phyloP scores from a whole-genome alignment of 1,140 invertebrate species.

The Elysia chlorotica region DNA sequence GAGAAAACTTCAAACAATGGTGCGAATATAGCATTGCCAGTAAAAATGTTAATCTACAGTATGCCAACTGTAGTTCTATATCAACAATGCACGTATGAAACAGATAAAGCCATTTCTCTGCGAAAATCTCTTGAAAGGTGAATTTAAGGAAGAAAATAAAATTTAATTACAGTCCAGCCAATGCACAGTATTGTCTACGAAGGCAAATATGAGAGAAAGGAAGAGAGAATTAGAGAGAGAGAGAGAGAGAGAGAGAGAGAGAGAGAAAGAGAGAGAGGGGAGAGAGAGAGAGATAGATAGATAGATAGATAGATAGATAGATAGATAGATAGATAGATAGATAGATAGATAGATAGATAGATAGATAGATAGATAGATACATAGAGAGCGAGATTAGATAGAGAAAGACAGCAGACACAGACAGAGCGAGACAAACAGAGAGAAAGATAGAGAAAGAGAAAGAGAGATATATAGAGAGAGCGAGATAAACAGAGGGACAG shows the following conservation, averaged over 20 bases:
- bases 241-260: neutral
- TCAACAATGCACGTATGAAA: neutral
- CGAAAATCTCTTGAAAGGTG: neutral
- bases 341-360: slow-evolving; percentile 12
- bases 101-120: neutral
- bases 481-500: too few species aligned
- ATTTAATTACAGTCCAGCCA: too few species aligned
- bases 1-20: too few species aligned
- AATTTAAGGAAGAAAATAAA: too few species aligned
- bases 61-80: neutral
- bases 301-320: slow-evolving; percentile 11
- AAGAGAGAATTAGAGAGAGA: neutral
- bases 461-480: too few species aligned
- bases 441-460: too few species aligned
- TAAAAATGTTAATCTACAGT: neutral
- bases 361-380: too few species aligned
- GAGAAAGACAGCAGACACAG: too few species aligned
- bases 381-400: too few species aligned
- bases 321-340: slow-evolving; percentile 12
- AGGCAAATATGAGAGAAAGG: neutral
- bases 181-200: too few species aligned
- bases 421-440: too few species aligned
- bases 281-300: slow-evolving; percentile 1
- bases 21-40: too few species aligned
- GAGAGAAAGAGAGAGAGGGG: neutral